Evolutionary conservation across 2,888 invertebrate genomes (phyloP), one percentile per base, ranked within the genome.

Genomic region (Graphium colonna): DNA sequence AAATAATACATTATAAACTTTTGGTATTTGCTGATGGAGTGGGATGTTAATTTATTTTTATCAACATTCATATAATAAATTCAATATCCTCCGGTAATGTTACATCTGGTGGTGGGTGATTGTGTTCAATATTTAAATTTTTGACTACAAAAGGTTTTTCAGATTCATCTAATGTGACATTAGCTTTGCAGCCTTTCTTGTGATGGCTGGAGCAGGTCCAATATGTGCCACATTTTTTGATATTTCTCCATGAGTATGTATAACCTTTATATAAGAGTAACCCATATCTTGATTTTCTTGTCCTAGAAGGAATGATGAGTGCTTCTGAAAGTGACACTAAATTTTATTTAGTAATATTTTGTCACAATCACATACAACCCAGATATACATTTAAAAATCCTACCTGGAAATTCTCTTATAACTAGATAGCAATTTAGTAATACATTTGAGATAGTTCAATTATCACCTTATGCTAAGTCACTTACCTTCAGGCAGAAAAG

Each of bases 171-270:
- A 81, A 79, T 1, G 69, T 69, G 0, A 82, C 63, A 17, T 74
- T 74, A 0, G 82, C 82, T 60, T 70, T 77, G 56, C 83, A 83
- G 0, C 83, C 82, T 52, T 82, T 81, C 54, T 82, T 83, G 9
- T 77, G 75, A 43, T 82, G 82, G 59, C 78, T 81, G 8, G 84
- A 83, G 55, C 83, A 84, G 0, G 82, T 84, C 83, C 82, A 84
- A 47, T 80, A 79, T 21, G 67, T 73, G 0, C 83, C 82, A 26
- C 62, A 47, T 51, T 71, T 73, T 55, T 71, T 75, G 9, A 45
- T 59, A 57, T 82, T 82, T 10, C 81, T 63, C 73, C 76, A 75
- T 0, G 82, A 79, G 52, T 75, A 83, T 1, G 78, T 82, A 55
- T 81, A 82, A 0, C 77, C 75, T 3, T 67, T 65, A 42, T 73